Conservation (phyloP, 2,113 vertebrate species). For the Regulus satrapa region DNA sequence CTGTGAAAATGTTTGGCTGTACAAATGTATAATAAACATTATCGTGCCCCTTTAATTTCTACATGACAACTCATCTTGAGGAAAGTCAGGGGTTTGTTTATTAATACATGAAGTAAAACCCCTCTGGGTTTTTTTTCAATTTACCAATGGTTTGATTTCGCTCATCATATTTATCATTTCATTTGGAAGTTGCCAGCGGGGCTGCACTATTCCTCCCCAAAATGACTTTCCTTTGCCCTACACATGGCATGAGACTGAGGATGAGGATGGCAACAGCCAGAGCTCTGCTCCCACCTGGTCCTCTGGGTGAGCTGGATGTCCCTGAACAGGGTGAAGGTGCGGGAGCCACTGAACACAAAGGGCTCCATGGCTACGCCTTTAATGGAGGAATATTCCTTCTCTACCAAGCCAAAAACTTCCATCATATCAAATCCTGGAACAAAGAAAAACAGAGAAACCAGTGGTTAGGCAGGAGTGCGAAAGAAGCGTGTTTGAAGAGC, state of each 20-base stretch:
- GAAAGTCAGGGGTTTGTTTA: neutral
- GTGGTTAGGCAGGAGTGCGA: neutral
- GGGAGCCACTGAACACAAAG: slow-evolving; percentile 76
- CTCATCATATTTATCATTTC: neutral
- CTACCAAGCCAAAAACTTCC: slow-evolving; percentile 87
- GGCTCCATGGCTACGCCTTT: slow-evolving; percentile 85
- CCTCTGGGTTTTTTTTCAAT: neutral
- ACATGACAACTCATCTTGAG: neutral
- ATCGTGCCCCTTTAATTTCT: neutral
- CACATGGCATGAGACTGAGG: neutral
- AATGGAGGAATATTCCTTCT: slow-evolving; percentile 79
- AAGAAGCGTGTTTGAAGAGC: neutral
- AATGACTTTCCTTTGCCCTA: neutral
- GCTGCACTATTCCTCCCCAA: neutral
- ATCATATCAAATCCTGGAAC: slow-evolving; percentile 89
- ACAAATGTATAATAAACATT: neutral
- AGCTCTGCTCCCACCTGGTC: slow-evolving; percentile 74
- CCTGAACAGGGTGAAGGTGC: slow-evolving; percentile 82
- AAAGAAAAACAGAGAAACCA: neutral
- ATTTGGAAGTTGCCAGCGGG: neutral
- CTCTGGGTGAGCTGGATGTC: slow-evolving; percentile 84
- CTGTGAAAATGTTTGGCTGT: neutral
- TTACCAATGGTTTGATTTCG: neutral
- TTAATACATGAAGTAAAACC: neutral
- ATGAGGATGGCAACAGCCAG: neutral